Percentiles rank a stretch among this genome's conserved stretches.
Conservation (phyloP, 2,888 invertebrate species). For the Orthosia cruda region DNA sequence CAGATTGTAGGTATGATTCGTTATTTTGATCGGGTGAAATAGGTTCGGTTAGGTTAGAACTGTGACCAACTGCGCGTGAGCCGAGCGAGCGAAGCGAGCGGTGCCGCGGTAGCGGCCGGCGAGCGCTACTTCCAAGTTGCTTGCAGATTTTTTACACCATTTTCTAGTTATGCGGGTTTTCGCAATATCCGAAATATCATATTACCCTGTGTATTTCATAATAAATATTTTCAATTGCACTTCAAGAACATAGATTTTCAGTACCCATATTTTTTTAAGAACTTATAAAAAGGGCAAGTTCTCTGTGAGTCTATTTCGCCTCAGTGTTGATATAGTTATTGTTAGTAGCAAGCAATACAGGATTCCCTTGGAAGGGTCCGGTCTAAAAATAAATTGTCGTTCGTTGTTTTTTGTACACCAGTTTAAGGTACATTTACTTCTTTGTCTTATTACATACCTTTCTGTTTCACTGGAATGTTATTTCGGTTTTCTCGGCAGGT, state of each 20-base stretch:
- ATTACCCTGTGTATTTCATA: too few relatives aligned
- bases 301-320: background rate
- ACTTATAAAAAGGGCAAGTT: background rate
- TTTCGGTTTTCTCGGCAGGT: constrained; percentile 38
- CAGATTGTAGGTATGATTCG: too few relatives aligned
- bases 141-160: too few relatives aligned
- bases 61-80: too few relatives aligned
- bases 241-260: background rate
- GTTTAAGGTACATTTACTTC: constrained; percentile 19
- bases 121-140: too few relatives aligned
- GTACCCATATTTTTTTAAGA: background rate
- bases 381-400: constrained; percentile 39
- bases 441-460: constrained; percentile 42
- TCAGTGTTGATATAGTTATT: constrained; percentile 6
- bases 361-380: background rate
- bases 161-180: too few relatives aligned
- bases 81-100: too few relatives aligned
- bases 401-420: constrained; percentile 27
- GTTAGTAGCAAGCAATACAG: background rate
- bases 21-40: too few relatives aligned
- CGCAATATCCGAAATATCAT: too few relatives aligned
- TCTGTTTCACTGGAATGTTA: constrained; percentile 30
- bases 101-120: too few relatives aligned
- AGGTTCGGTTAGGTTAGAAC: too few relatives aligned
- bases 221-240: too few relatives aligned